Base-by-base conservation (phyloP, 1,140 invertebrate genomes). In the Drosophila bipectinata region DNA sequence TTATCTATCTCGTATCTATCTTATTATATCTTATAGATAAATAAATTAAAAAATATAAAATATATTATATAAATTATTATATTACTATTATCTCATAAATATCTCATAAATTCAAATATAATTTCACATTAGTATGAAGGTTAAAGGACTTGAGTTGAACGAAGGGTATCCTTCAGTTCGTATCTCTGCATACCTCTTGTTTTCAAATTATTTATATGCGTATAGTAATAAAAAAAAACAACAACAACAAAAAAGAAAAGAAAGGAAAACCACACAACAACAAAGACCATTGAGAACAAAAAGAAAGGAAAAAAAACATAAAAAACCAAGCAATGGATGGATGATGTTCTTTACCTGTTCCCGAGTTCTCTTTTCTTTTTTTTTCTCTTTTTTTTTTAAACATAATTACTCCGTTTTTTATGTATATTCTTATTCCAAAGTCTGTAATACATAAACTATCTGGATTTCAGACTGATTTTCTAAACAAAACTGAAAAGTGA, bases 271-370 rank as follows among this genome's bases (percentile, higher is more conserved):
- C 18, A 44, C 41, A 48, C 51, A 61, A 39, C 44, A 49, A 72
- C 59, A 53, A 49, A 72, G 57, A 47, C 4, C 39, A 41, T n/a
- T 18, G 44, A 24, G 49, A 56, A 60, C 56, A 61, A 32, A 45
- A 62, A 7, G 44, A 34, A 28, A 66, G 37, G 55, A 7, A 51
- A 21, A 37, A 66, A 44, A 44, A 18, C 39, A 14, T 57, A 74
- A 58, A 55, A 69, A 77, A 76, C 72, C 75, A 54, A 57, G 48
- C 72, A 58, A 61, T 72, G 53, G 59, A 64, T 28, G 26, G 18
- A 18, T 18, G 18, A 21, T 82, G 79, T 82, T 83, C 80, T 79
- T 82, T 82, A 82, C 79, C 79, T 82, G 79, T 83, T 82, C 55
- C 49, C 47, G 18, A 60, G 68, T 81, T 37, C 18, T 75, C 34